Conservation (phyloP, 2,888 invertebrate genomes). For the Cataglyphis rosenhaueri region DNA sequence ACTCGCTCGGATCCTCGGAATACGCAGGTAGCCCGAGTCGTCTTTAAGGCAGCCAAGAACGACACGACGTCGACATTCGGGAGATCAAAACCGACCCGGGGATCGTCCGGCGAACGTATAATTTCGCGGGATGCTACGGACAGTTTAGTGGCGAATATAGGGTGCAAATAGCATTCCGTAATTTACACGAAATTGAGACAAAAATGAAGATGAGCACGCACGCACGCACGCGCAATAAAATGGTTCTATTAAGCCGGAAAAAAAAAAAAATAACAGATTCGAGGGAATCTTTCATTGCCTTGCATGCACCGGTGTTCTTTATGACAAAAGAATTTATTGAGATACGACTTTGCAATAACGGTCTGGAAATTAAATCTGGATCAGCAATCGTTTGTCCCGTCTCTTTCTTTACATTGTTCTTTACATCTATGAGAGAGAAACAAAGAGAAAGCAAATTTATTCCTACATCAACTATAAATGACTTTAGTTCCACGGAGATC, state of each 20-base stretch:
- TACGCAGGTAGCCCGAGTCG: not conserved
- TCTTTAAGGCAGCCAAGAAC: constrained; percentile 15
- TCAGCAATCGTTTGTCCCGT: not conserved
- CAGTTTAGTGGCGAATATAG: not conserved
- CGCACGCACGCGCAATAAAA: not conserved
- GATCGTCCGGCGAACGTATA: constrained; percentile 18
- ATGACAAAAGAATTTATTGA: not conserved
- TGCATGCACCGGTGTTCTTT: not conserved
- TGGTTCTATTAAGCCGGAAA: not conserved
- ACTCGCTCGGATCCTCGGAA: constrained; percentile 31
- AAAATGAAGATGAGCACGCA: not conserved
- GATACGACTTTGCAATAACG: not conserved
- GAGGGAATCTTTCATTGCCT: not conserved
- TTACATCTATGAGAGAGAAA: not conserved
- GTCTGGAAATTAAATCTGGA: not conserved
- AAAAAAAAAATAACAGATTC: not conserved
- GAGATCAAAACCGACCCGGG: constrained; percentile 5
- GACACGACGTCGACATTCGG: not conserved
- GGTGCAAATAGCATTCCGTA: constrained; percentile 14
- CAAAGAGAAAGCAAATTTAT: not conserved
- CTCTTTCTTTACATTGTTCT: not conserved
- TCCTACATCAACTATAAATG: not conserved
- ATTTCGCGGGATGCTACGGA: constrained; percentile 18
- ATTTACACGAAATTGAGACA: constrained; percentile 13
- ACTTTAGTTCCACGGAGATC: not conserved